Conservation (phyloP, 2,797 vertebrate species). For the Paratrypauchen microcephalus region DNA sequence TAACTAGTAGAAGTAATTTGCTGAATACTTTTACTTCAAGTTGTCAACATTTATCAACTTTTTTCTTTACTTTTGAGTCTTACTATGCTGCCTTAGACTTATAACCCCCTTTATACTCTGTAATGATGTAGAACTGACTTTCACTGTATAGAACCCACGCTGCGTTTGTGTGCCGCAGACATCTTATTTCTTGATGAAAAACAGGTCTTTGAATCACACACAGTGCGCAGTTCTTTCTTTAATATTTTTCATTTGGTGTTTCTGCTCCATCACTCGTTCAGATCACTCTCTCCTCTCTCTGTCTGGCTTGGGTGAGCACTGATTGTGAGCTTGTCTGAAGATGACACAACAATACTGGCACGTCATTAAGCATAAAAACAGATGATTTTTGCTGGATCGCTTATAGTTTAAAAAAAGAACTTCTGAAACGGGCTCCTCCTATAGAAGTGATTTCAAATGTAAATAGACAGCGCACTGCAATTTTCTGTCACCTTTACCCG, state of each 20-base stretch:
- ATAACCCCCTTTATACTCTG: background rate
- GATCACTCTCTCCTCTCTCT: background rate
- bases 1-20: too few relatives aligned
- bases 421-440: background rate
- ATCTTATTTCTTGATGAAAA: background rate
- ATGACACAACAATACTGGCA: background rate
- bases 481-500: background rate
- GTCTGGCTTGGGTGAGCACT: conserved; percentile 12
- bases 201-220: conserved; percentile 6
- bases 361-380: conserved; percentile 4
- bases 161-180: background rate
- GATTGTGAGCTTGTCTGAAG: conserved; percentile 7
- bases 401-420: background rate
- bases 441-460: background rate
- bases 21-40: too few relatives aligned
- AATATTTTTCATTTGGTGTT: background rate
- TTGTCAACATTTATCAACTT: too few relatives aligned
- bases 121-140: background rate
- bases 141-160: background rate
- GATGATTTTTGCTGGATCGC: background rate
- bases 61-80: background rate
- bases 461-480: background rate
- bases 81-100: background rate
- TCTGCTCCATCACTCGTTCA: background rate
- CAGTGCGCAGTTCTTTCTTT: background rate